phyloP scores from a whole-genome alignment of 2,888 invertebrate species.

The Silvanus unidentatus region DNA sequence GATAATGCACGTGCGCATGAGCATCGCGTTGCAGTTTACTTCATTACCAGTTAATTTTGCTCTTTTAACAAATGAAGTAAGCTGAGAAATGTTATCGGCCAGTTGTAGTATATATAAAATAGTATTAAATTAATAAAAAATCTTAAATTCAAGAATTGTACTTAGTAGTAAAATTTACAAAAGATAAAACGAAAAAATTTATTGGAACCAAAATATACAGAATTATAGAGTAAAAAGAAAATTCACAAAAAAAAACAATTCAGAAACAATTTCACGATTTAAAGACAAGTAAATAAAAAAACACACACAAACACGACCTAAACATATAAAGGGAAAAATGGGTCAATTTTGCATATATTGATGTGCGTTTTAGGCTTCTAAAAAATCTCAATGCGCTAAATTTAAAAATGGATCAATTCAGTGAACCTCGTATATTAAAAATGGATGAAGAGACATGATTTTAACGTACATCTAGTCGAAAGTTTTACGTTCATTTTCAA shows the following conservation, averaged over 20 bases:
- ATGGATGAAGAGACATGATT: too few relatives aligned
- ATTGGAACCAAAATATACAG: slow-evolving; percentile 45
- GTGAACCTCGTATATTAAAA: slow-evolving; percentile 37
- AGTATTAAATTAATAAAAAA: slow-evolving; percentile 4
- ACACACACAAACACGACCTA: too few relatives aligned
- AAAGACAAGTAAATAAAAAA: too few relatives aligned
- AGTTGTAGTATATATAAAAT: slow-evolving; percentile 15
- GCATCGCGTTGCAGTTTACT: too few relatives aligned
- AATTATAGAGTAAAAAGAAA: slow-evolving; percentile 31
- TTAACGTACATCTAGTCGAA: too few relatives aligned
- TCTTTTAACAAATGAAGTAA: slow-evolving; percentile 17
- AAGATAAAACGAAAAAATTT: slow-evolving; percentile 34
- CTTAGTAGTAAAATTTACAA: slow-evolving; percentile 1
- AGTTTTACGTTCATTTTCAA: slow-evolving; percentile 10
- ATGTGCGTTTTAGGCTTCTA: slow-evolving; percentile 46
- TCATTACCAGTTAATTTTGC: too few relatives aligned
- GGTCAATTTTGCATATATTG: slow-evolving; percentile 41
- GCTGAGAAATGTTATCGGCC: slow-evolving; percentile 1
- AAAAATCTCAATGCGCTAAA: slow-evolving; percentile 28
- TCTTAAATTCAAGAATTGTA: too few relatives aligned
- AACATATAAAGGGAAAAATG: slow-evolving; percentile 32
- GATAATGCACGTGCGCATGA: too few relatives aligned
- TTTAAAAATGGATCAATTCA: slow-evolving; percentile 28
- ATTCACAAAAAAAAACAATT: too few relatives aligned
- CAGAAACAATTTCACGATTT: too few relatives aligned